These are phyloP conservation scores for Corapipo altera DNA, from an alignment of 2,113 vertebrate genomes.

Conservation along the genomic window DNA sequence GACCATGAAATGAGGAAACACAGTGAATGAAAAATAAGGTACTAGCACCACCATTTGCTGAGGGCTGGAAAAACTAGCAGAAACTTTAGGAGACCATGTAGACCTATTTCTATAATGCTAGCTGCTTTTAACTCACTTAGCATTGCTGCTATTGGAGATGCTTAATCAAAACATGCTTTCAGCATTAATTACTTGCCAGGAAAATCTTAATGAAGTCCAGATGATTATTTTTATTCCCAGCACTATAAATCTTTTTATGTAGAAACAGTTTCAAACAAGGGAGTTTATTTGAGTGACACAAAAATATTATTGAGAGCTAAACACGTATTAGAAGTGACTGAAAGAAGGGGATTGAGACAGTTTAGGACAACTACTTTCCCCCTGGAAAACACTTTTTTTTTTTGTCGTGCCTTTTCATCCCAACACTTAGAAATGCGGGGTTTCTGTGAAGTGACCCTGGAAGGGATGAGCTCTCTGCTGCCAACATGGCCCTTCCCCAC, in stretches of 20 bases:
- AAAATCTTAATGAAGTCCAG: conserved; percentile 44
- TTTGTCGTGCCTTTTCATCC: background rate
- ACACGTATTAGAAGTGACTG: background rate
- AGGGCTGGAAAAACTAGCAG: conserved; percentile 70
- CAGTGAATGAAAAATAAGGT: conserved; percentile 76
- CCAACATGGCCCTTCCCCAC: background rate
- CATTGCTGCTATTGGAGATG: background rate
- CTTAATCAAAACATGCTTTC: conserved; percentile 11
- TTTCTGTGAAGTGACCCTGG: background rate
- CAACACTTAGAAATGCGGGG: background rate
- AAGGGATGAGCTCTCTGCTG: background rate
- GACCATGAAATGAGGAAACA: conserved; percentile 78
- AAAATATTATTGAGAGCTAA: background rate
- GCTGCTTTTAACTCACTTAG: conserved; percentile 3
- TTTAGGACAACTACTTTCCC: background rate
- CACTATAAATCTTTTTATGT: conserved; percentile 30
- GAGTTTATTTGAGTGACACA: background rate
- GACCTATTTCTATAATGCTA: background rate
- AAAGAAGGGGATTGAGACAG: background rate
- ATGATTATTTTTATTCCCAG: conserved; percentile 26
- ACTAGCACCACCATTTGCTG: conserved; percentile 83
- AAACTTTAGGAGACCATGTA: conserved; percentile 11
- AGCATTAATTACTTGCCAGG: conserved; percentile 49
- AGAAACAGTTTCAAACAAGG: background rate
- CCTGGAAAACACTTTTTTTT: background rate